These are phyloP conservation scores for Plagiodera versicolora DNA, from an alignment of 2,888 invertebrate species.

Conservation along the genomic window DNA sequence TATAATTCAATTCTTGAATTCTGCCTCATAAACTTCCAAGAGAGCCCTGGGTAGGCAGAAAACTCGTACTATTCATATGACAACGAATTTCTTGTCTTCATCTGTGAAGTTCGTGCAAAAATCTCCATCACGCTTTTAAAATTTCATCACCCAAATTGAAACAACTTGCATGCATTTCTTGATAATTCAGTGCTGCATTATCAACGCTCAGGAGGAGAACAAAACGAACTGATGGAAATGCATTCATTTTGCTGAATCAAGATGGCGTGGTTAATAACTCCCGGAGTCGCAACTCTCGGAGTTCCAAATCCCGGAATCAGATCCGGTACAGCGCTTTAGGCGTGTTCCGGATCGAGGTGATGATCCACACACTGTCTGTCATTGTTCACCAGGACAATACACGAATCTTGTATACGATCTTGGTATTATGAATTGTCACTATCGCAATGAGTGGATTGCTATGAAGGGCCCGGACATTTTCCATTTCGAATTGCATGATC, in stretches of 20 bases:
- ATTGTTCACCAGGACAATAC: conserved; percentile 33
- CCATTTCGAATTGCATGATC: too few species aligned
- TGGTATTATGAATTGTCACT: conserved; percentile 32
- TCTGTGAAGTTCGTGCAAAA: too few species aligned
- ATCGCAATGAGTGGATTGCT: conserved; percentile 32
- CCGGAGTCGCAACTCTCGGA: conserved; percentile 29
- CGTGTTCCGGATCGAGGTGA: conserved; percentile 44
- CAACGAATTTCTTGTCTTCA: too few species aligned
- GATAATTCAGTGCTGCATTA: conserved; percentile 38
- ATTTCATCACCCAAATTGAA: conserved; percentile 10
- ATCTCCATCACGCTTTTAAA: too few species aligned
- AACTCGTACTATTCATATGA: too few species aligned
- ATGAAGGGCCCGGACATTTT: conserved; percentile 16
- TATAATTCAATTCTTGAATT: too few species aligned
- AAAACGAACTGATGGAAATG: conserved; percentile 49
- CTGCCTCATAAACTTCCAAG: too few species aligned
- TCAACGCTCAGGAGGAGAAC: conserved; percentile 40
- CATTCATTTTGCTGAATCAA: conserved; percentile 47
- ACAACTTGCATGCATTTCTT: conserved; percentile 23
- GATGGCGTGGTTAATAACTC: conserved; percentile 46
- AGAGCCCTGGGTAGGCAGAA: too few species aligned
- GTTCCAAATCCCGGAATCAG: conserved; percentile 40
- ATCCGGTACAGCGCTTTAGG: conserved; percentile 45
- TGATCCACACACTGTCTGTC: conserved; percentile 41
- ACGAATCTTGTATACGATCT: conserved; percentile 29